A percentile compares a stretch with the other conserved stretches of the same genome.
Evolutionary conservation across 2,888 invertebrate species (phyloP).

Genomic region (Schizaphis graminum): DNA sequence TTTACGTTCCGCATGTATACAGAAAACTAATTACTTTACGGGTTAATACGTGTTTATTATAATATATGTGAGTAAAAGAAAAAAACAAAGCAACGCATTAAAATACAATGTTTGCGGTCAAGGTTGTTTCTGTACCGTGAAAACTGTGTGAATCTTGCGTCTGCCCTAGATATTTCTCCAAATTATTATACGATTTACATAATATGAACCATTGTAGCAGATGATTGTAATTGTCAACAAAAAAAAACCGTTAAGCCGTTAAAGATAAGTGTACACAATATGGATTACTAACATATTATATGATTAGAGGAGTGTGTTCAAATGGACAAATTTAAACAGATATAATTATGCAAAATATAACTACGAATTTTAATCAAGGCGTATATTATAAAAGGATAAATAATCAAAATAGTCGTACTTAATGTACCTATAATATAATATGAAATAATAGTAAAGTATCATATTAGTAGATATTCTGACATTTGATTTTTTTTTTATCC

Average conservation of each 20-base stretch:
- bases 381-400: not conserved
- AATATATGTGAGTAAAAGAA: not conserved
- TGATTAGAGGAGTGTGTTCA: not conserved
- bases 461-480: not conserved
- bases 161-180: constrained; percentile 35
- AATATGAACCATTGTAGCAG: not conserved
- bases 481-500: not conserved
- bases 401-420: not conserved
- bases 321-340: not conserved
- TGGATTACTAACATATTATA: not conserved
- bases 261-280: not conserved
- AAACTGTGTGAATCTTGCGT: constrained; percentile 43
- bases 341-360: not conserved
- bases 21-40: constrained; percentile 27
- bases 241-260: not conserved
- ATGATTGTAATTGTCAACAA: not conserved
- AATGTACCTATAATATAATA: not conserved
- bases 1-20: not conserved
- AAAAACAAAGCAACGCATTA: constrained; percentile 39
- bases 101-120: constrained; percentile 38
- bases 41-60: not conserved
- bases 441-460: not conserved
- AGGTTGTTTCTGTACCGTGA: constrained; percentile 48
- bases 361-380: not conserved
- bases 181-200: not conserved